A percentile compares a stretch with the other conserved stretches of the same genome.
These are phyloP conservation scores for Epizoanthus illoricatus DNA, from an alignment of 92 coral and sea anemone genomes.

Conservation along the genomic window DNA sequence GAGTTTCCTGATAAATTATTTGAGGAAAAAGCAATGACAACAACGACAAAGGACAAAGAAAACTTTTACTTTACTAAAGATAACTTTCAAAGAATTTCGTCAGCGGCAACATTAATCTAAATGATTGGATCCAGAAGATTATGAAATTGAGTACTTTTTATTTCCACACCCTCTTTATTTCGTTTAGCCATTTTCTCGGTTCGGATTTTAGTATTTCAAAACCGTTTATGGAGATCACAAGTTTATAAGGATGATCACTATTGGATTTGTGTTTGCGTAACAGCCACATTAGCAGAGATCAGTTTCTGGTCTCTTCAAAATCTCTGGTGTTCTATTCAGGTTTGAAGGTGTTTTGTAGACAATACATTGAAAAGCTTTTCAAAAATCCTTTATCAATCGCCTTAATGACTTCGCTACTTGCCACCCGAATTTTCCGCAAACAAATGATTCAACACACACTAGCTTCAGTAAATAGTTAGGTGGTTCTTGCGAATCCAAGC, in stretches of 20 bases:
- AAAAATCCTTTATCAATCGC: conserved; percentile 23
- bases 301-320: conserved; percentile 23
- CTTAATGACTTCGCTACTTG: conserved; percentile 6
- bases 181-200: too few species aligned
- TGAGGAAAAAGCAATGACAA: too few species aligned
- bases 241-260: background rate
- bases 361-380: conserved; percentile 22
- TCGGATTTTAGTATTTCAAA: too few species aligned
- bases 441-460: conserved; percentile 7
- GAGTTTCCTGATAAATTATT: too few species aligned
- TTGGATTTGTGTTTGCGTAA: conserved; percentile 10
- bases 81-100: too few species aligned
- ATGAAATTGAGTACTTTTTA: too few species aligned
- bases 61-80: too few species aligned
- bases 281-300: background rate
- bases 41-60: too few species aligned
- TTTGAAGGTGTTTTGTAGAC: conserved; percentile 10
- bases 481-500: background rate
- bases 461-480: conserved; percentile 22
- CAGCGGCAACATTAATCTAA: too few species aligned
- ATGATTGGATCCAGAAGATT: too few species aligned
- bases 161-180: too few species aligned
- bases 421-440: conserved; percentile 13
- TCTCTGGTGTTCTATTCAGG: conserved; percentile 38
- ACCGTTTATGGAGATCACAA: background rate